Evolutionary conservation across 2,113 vertebrate genomes (phyloP), one percentile per base, ranked within the genome.

Genomic region (Paradoxurus hermaphroditus): DNA sequence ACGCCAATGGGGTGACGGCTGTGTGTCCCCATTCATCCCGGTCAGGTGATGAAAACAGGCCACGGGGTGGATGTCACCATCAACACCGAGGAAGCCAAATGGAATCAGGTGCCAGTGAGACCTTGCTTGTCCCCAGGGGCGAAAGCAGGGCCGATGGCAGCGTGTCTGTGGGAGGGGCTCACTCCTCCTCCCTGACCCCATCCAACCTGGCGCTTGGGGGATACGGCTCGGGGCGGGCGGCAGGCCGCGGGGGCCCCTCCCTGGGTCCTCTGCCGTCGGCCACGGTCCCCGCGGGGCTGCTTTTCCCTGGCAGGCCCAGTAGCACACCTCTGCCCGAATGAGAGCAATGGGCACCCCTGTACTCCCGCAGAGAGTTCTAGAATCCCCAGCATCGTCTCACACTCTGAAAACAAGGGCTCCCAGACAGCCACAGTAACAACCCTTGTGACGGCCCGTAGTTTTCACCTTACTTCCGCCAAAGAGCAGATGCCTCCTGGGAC

Each of bases 331-430:
- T 16, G 2, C 11, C 56, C 25, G 34, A n/a, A 29, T 18, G 31
- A 81, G 49, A 34, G 49, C 1, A 0, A 2, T 0, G 5, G 25
- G 8, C 36, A 53, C 12, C 7, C 6, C 1, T 2, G 1, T 23
- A 9, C 46, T 75, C 79, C 21, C 41, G 29, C 1, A 25, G 79
- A 51, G 49, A 34, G 18, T 46, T 36, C 63, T 9, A 51, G 49
- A 53, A 41, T 39, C 7, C 27, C 81, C 56, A 1, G 16, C 27
- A 0, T 7, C 2, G 3, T 9, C 70, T 51, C n/a, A 6, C 18
- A 34, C 14, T 51, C 41, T 19, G 67, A 27, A 34, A 46, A 25
- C 36, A 31, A 63, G 10, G 36, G 7, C 41, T 36, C 51, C 75
- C 49, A 27, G 77, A 34, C 4, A 34, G 34, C 53, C 34, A 34